A percentile compares a stretch with the other conserved stretches of the same genome.
phyloP scores from a whole-genome alignment of 2,888 invertebrate species.

The Embidobia sp. region DNA sequence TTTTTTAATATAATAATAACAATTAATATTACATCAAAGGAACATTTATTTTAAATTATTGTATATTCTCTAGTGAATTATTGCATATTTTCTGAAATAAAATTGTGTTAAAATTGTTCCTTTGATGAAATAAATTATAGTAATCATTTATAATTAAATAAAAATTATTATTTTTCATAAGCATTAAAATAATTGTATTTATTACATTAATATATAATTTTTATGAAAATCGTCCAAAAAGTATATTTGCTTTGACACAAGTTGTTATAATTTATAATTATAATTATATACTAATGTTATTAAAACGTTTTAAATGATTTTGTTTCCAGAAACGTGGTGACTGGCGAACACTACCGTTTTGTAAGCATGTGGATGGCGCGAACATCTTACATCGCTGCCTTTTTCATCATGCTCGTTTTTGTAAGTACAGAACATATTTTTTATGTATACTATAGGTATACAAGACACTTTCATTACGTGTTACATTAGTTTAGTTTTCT shows the following conservation, averaged over 20 bases:
- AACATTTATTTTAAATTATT: no score
- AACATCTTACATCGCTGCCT: constrained; percentile 96
- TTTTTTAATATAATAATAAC: no score
- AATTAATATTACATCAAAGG: no score
- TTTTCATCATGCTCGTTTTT: constrained; percentile 98
- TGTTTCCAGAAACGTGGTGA: constrained; percentile 93
- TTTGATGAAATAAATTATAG: no score
- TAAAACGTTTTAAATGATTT: neutral
- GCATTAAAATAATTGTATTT: no score
- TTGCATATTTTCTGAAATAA: no score
- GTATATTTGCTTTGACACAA: neutral
- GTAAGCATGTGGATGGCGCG: constrained; percentile 98
- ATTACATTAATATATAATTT: no score
- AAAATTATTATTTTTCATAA: no score
- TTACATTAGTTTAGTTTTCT: constrained; percentile 18
- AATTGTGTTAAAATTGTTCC: no score
- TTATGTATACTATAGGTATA: constrained; percentile 15
- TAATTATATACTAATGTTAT: constrained; percentile 1
- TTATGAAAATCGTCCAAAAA: no score
- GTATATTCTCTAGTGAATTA: no score
- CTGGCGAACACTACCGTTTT: constrained; percentile 99
- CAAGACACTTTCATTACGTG: neutral
- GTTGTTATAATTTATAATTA: neutral
- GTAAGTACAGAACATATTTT: constrained; percentile 86
- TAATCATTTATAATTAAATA: no score